Base-by-base conservation (phyloP, 2,888 invertebrate genomes). In the Drosophila differens region DNA sequence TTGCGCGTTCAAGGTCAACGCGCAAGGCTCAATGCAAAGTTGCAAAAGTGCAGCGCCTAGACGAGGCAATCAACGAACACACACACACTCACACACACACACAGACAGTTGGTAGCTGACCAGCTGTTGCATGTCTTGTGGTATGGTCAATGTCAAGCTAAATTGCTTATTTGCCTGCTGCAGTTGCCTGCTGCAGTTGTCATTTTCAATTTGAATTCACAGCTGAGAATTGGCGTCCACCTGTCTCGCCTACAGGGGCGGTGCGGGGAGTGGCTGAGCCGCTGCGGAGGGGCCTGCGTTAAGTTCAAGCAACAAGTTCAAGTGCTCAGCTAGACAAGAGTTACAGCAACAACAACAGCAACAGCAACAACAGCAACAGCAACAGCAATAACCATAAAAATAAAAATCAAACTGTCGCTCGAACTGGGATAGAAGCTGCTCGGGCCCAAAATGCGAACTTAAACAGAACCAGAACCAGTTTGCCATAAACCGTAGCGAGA, bases 221-320 rank as follows among this genome's bases (percentile, higher is more conserved):
- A 59, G 16, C 37, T 39, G 37, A 55, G 28, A n/a, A 61, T 65
- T 49, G 49, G 57, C 54, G 53, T 41, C 53, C 35, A 63, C 57
- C 64, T 41, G 32, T 33, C 14, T 57, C 65, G 53, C 74, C 67
- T 76, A 78, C 74, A 16, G 47, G 47, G 47, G 47, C 2, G 44
- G 49, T 44, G 33, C 19, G 30, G 37, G 39, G n/a, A 3, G 4
- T 30, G 14, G 12, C 1, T 4, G 57, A 0, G 22, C 2, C 1
- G 22, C 53, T 22, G 35, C 14, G 35, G 0, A 25, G 39, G 41
- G 28, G 37, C 28, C 28, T 37, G 44, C 62, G 30, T 58, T 76
- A 77, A 86, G 85, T 83, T 88, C 83, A 85, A 80, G 87, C 76
- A 59, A 62, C 85, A 88, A 88, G 85, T 86, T 88, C 83, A 85